Conservation (phyloP, 2,888 invertebrate genomes). For the Agrotis ipsilon region DNA sequence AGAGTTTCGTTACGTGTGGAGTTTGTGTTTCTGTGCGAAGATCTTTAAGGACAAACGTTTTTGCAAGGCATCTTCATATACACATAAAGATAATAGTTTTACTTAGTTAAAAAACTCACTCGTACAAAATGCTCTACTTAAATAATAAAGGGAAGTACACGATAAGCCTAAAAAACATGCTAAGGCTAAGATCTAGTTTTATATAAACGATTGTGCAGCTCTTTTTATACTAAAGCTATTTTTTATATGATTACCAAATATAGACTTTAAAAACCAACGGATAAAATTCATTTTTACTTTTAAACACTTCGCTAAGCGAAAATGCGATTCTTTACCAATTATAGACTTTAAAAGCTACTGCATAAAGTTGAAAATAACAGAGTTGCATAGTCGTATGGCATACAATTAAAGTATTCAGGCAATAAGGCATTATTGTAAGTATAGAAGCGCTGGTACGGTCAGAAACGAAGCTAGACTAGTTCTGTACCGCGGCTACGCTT, state of each 20-base stretch:
- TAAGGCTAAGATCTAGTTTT: constrained; percentile 11
- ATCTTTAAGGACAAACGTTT: neutral
- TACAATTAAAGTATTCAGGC: constrained; percentile 39
- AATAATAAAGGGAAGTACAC: constrained; percentile 27
- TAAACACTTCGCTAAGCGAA: neutral
- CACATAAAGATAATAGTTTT: neutral
- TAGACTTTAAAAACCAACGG: neutral
- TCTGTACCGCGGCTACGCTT: constrained; percentile 31
- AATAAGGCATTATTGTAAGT: constrained; percentile 46
- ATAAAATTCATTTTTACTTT: neutral
- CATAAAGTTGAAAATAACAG: constrained; percentile 28
- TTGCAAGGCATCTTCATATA: neutral
- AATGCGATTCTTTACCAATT: neutral
- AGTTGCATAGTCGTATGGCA: constrained; percentile 44
- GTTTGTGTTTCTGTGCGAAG: no score
- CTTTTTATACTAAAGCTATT: constrained; percentile 2
- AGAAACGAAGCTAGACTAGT: constrained; percentile 45
- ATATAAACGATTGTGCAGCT: constrained; percentile 28
- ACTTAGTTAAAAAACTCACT: neutral
- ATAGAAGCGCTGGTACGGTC: constrained; percentile 46
- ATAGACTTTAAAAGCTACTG: neutral
- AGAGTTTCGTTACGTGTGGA: no score
- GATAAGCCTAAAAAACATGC: constrained; percentile 30
- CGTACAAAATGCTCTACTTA: constrained; percentile 49
- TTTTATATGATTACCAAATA: neutral